A percentile compares a stretch with the other conserved stretches of the same genome.
Evolutionary conservation across 2,113 vertebrate species (phyloP).

Genomic region (Harpagus bidentatus): DNA sequence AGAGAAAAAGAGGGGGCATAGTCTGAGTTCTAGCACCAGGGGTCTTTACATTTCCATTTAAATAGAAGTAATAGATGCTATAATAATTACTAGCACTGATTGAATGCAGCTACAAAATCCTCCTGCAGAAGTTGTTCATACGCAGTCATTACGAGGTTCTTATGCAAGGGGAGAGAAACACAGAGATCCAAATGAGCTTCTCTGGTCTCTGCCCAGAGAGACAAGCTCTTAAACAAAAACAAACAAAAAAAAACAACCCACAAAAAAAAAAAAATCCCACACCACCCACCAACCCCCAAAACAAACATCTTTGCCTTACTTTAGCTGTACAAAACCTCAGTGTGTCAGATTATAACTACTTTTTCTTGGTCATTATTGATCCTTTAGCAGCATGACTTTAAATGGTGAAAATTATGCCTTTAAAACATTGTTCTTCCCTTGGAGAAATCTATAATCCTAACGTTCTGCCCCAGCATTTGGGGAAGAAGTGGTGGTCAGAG

Average conservation of each 20-base stretch:
- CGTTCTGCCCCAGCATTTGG: not conserved
- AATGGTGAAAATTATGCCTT: not conserved
- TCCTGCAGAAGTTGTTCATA: not conserved
- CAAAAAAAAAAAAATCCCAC: not conserved
- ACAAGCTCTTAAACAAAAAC: not conserved
- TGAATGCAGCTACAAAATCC: not conserved
- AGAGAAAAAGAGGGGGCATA: not conserved
- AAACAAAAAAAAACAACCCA: too few relatives aligned
- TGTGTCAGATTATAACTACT: not conserved
- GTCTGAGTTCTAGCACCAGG: not conserved
- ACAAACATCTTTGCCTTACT: not conserved
- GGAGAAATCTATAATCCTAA: not conserved
- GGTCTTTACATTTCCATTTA: not conserved
- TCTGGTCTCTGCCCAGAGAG: not conserved
- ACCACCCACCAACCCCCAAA: not conserved
- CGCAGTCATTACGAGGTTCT: not conserved
- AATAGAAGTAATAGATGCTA: not conserved
- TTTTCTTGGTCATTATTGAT: not conserved
- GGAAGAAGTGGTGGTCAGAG: not conserved
- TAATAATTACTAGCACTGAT: not conserved
- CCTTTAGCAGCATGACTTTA: not conserved
- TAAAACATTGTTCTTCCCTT: not conserved
- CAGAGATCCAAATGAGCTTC: not conserved
- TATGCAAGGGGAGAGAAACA: not conserved
- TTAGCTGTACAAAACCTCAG: not conserved